Evolutionary conservation across 1,140 invertebrate genomes (phyloP), one percentile per base, ranked within the genome.

Genomic region (Tigriopus japonicus): DNA sequence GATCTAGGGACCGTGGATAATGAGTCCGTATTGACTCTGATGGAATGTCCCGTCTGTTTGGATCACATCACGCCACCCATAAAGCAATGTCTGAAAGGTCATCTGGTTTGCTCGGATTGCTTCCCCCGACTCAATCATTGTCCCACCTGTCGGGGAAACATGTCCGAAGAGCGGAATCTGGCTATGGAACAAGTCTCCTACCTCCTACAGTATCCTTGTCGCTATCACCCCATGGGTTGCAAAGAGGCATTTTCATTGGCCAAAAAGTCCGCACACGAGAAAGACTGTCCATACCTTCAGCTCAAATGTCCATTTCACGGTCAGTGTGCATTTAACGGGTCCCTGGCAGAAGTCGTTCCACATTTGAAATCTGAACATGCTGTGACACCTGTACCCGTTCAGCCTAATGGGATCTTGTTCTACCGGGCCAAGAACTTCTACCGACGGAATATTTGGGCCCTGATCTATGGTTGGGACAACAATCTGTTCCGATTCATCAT

Each of bases 11-110:
- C 24, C 14, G 59, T 61, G 7, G 19, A 54, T 6, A 61, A 54
- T 21, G 51, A 75, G 52, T 69, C 71, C 45, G 72, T 78, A 41
- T 67, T 79, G 28, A 66, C 69, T 49, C 72, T 76, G 45, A 69
- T 82, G 41, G 81, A 83, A 67, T 83, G 81, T 65, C 81, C 81
- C 6, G 76, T 78, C 62, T 69, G 68, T 58, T 67, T 78, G 40
- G 77, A 79, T 62, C 80, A 76, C 42, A 77, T 80, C 24, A 63
- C 71, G 21, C 76, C 80, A 1, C 80, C 81, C 2, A 76, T 77
- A 0, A 76, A 76, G 49, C 80, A 82, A 66, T 83, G 81, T 64
- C 77, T 80, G 42, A 79, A 81, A 62, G 59, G 59, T 17, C 59
- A 61, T 54, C 35, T 61, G 24, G 59, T 61, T 13, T 61, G 59